Evolutionary conservation across 2,797 vertebrate genomes (phyloP), one percentile per base, ranked within the genome.

Genomic region (Phyllotis vaccarum): DNA sequence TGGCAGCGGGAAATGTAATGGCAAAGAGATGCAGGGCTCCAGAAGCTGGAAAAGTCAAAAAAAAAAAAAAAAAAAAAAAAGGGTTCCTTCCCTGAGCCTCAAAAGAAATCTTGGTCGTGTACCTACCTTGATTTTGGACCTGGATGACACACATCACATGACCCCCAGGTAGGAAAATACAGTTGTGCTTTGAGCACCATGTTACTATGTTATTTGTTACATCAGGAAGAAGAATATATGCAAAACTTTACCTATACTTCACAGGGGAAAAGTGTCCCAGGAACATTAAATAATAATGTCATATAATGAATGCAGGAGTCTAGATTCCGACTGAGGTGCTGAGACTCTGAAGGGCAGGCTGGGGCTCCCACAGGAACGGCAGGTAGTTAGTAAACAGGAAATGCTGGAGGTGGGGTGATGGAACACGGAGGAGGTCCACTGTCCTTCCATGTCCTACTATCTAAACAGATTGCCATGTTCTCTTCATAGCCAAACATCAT

Each of bases 401-500:
- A 81, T n/a, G 14, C 6, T n/a, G 6, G 10, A 22, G 27, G 17
- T 13, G 19, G 1, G 27, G 34, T 22, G 9, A 8, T 3, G 82
- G 74, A 6, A n/a, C 31, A 6, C 52, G 31, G 66, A 37, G 52
- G 40, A 6, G 40, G 82, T 17, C 24, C 29, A 17, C 21, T 54
- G 52, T 19, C 16, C n/a, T 24, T 60, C 10, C n/a, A 7, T 12
- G 16, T 37, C 64, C 27, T 31, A 22, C 49, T 37, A 24, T 2
- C 5, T 34, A 72, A 64, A 6, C 10, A 43, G 8, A 0, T 16
- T 1, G 3, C 31, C 4, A 24, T 7, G 16, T 27, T 6, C 34
- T 68, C 52, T 31, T 56, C 19, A 5, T 56, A 29, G 1, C 21
- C 27, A 22, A 76, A 22, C 13, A 60, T 27, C 46, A n/a, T 34